These are phyloP conservation scores for Trissolcus basalis DNA, from an alignment of 1,140 invertebrate species.

Conservation along the genomic window DNA sequence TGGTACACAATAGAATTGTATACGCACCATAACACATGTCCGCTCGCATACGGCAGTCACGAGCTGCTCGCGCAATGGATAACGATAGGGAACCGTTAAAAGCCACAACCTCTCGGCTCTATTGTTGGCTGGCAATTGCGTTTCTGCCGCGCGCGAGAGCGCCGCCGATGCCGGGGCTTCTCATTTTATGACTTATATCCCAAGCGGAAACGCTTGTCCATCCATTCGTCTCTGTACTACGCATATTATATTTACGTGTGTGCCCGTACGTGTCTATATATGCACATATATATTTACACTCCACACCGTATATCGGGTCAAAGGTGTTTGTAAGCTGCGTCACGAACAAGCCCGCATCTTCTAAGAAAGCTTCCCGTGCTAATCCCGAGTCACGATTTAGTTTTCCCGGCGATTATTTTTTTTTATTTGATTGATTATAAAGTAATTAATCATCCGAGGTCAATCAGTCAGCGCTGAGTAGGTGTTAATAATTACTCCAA, in stretches of 20 bases:
- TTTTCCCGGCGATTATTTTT: constrained; percentile 3
- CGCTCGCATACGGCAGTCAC: constrained; percentile 59
- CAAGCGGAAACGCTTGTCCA: constrained; percentile 58
- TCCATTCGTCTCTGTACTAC: constrained; percentile 39
- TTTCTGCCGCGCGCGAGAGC: constrained; percentile 27
- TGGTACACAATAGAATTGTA: constrained; percentile 40
- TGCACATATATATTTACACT: constrained; percentile 10
- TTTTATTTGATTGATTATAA: no score
- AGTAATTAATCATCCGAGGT: no score
- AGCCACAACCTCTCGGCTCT: constrained; percentile 65
- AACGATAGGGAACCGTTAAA: constrained; percentile 67
- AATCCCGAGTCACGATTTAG: constrained; percentile 21
- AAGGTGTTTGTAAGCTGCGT: constrained; percentile 29
- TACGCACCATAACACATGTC: constrained; percentile 56
- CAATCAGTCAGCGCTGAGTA: no score
- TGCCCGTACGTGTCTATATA: neutral
- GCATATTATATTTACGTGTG: constrained; percentile 25
- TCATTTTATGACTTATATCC: constrained; percentile 43
- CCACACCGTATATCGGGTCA: constrained; percentile 21
- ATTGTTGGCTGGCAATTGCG: constrained; percentile 42
- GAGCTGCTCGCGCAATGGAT: constrained; percentile 55
- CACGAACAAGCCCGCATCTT: constrained; percentile 27
- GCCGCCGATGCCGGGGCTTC: constrained; percentile 39
- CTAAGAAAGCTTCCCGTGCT: constrained; percentile 31
- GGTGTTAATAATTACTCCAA: no score